phyloP scores from a whole-genome alignment of 2,113 vertebrate genomes.

The Peromyscus californicus region DNA sequence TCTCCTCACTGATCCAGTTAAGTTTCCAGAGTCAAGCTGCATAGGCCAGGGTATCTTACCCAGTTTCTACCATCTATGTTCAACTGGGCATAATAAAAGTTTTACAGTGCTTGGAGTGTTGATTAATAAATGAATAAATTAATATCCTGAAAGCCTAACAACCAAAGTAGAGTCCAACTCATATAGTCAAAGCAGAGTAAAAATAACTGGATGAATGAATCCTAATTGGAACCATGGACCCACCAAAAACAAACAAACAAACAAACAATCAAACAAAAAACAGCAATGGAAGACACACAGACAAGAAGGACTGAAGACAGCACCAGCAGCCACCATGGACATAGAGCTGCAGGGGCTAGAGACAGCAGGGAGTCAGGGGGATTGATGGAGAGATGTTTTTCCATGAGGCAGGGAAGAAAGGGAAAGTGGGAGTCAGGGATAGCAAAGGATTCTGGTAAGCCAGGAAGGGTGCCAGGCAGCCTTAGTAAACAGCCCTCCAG shows the following conservation, averaged over 20 bases:
- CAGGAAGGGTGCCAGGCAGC: not conserved
- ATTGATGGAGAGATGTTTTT: not conserved
- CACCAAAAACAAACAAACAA: too few species aligned
- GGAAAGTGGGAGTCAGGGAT: not conserved
- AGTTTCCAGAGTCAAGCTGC: not conserved
- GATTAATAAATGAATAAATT: not conserved
- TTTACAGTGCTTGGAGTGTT: slow-evolving; percentile 6
- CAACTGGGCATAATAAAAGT: not conserved
- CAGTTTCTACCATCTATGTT: not conserved
- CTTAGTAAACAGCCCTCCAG: not conserved
- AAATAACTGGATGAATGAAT: not conserved
- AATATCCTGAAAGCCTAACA: not conserved
- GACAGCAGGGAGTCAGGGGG: not conserved
- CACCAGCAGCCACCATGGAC: not conserved
- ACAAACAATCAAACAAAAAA: not conserved
- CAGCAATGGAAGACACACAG: not conserved
- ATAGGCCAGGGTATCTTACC: not conserved
- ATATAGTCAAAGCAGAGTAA: not conserved
- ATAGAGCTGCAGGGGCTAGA: not conserved
- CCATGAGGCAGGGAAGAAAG: not conserved
- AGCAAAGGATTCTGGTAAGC: not conserved
- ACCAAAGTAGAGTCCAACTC: not conserved
- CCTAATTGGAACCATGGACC: not conserved
- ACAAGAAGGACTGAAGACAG: not conserved
- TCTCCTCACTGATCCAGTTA: not conserved